A percentile compares a stretch with the other conserved stretches of the same genome.
phyloP scores from a whole-genome alignment of 2,797 vertebrate species.

The Bryconaethiops microstoma region DNA sequence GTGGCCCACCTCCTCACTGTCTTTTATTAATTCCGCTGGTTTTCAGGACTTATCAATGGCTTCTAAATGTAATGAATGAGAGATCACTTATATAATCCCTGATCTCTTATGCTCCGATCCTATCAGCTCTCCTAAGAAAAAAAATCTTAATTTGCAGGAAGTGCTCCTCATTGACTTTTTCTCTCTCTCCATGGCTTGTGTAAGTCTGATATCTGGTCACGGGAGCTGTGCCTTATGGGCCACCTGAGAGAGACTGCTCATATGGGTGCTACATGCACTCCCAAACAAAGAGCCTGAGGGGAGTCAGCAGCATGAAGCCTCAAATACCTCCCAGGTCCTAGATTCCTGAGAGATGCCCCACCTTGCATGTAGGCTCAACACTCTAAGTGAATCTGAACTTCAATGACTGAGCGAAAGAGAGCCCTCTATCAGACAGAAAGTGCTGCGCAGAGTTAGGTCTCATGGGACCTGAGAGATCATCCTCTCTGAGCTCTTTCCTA shows the following conservation, averaged over 20 bases:
- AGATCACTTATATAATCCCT: not conserved
- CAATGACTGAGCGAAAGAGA: not conserved
- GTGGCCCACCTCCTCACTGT: not conserved
- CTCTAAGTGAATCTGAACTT: not conserved
- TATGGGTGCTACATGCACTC: conserved; percentile 57
- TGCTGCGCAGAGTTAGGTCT: not conserved
- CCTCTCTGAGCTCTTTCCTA: conserved; percentile 13
- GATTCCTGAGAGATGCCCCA: conserved; percentile 14
- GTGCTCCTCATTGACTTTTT: conserved; percentile 56
- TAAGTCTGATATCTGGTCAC: conserved; percentile 64
- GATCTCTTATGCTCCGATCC: not conserved
- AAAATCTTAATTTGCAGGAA: conserved; percentile 54
- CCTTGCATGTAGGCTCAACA: not conserved
- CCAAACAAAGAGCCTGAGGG: conserved; percentile 17
- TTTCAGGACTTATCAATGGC: not conserved
- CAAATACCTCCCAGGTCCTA: not conserved
- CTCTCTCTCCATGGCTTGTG: conserved; percentile 49
- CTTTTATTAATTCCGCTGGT: not conserved
- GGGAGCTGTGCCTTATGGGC: conserved; percentile 56
- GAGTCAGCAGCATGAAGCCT: not conserved
- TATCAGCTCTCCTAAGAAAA: not conserved
- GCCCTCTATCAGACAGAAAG: conserved; percentile 12
- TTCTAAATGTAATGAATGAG: not conserved
- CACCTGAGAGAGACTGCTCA: conserved; percentile 67
- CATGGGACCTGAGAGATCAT: conserved; percentile 4